phyloP scores from a whole-genome alignment of 37 sponge, comb jelly and placozoan species.

The Aplysina aerophoba region DNA sequence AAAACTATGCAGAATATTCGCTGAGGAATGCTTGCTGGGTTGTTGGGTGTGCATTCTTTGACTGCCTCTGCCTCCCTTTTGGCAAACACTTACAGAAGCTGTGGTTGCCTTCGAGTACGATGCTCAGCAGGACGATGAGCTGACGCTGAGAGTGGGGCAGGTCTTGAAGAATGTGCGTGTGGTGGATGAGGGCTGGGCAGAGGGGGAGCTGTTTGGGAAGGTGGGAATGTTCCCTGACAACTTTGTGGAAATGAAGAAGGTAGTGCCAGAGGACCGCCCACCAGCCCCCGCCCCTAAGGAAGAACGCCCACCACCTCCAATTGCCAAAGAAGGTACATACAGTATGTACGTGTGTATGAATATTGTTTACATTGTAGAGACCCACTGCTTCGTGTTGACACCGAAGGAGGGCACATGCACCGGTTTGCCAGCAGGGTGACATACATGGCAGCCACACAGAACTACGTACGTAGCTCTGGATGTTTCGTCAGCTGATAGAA shows the following conservation, averaged over 20 bases:
- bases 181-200: conserved; percentile 80
- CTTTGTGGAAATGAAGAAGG: conserved; percentile 62
- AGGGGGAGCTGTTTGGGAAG: conserved; percentile 63
- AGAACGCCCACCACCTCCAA: neutral
- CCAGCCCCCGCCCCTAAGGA: conserved; percentile 14
- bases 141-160: conserved; percentile 68
- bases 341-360: neutral
- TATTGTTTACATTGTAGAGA: conserved; percentile 33
- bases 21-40: neutral
- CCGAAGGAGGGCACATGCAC: no score
- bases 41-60: neutral
- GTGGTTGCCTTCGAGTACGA: conserved; percentile 73
- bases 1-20: neutral
- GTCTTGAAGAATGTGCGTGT: conserved; percentile 50
- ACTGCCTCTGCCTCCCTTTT: neutral
- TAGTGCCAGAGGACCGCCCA: neutral
- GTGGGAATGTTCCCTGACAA: conserved; percentile 83
- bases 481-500: no score
- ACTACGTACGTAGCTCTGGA: no score
- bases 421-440: no score
- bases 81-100: conserved; percentile 40
- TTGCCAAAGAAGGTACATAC: neutral
- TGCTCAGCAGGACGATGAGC: conserved; percentile 70
- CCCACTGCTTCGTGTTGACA: no score
- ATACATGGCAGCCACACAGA: no score